Conservation (phyloP, 1,140 invertebrate species). For the Achatina immaculata region DNA sequence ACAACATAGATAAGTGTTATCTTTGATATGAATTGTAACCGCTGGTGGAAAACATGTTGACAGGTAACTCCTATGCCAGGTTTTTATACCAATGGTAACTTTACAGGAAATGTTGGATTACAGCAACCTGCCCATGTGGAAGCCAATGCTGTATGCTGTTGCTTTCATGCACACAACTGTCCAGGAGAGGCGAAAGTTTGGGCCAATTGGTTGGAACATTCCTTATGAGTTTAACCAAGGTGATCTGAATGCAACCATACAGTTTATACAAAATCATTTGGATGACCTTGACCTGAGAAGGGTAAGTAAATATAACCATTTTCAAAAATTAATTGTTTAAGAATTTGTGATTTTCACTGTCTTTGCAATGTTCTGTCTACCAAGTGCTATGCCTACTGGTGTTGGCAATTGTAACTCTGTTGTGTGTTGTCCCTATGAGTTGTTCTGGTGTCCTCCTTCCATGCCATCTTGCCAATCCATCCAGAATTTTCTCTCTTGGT, state of each 20-base stretch:
- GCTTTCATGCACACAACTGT: slow-evolving; percentile 82
- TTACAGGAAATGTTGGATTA: slow-evolving; percentile 87
- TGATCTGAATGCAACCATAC: slow-evolving; percentile 93
- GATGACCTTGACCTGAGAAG: slow-evolving; percentile 98
- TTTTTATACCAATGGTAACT: too few relatives aligned
- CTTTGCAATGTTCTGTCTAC: too few relatives aligned
- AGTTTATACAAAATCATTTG: slow-evolving; percentile 96
- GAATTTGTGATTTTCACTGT: background rate
- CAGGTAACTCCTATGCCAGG: too few relatives aligned
- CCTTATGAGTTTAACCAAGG: slow-evolving; percentile 98
- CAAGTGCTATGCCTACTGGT: too few relatives aligned
- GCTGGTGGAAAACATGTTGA: too few relatives aligned
- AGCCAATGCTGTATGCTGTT: slow-evolving; percentile 91
- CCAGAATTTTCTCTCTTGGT: too few relatives aligned
- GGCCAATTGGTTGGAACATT: slow-evolving; percentile 95
- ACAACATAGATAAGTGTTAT: too few relatives aligned
- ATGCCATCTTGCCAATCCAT: too few relatives aligned
- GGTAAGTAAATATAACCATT: slow-evolving; percentile 63
- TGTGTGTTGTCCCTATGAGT: too few relatives aligned
- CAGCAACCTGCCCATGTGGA: slow-evolving; percentile 92
- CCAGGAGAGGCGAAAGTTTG: slow-evolving; percentile 91
- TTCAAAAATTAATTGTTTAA: slow-evolving; percentile 12
- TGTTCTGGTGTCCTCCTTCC: too few relatives aligned
- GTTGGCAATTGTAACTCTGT: too few relatives aligned
- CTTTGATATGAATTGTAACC: too few relatives aligned